Conservation (phyloP, 2,888 invertebrate genomes). For the Eulithis testata region DNA sequence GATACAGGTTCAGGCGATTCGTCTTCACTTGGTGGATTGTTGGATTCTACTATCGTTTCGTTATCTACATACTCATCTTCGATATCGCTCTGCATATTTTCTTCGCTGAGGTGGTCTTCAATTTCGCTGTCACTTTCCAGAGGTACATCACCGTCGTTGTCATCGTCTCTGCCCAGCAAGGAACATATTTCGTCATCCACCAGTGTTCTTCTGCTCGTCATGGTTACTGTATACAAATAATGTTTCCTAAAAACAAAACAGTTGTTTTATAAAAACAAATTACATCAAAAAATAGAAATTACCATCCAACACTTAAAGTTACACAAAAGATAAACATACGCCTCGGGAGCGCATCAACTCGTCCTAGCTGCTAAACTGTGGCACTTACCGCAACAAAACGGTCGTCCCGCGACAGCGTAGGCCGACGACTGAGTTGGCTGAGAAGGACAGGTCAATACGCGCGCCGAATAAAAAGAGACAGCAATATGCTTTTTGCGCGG, state of each 20-base stretch:
- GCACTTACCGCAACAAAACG: background rate
- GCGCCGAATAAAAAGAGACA: background rate
- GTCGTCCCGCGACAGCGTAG: background rate
- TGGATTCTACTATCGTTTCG: no score
- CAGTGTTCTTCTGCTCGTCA: no score
- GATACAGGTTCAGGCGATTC: background rate
- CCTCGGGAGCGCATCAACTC: background rate
- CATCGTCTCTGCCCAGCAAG: background rate
- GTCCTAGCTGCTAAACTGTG: background rate
- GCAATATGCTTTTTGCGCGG: background rate
- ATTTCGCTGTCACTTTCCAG: background rate
- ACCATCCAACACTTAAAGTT: background rate
- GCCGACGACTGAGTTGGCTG: background rate
- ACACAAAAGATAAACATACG: constrained; percentile 2
- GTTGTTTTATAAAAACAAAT: background rate
- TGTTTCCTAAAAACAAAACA: no score
- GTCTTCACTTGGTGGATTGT: background rate
- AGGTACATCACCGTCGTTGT: no score
- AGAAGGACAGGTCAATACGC: background rate
- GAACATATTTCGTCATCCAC: background rate
- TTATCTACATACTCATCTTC: background rate
- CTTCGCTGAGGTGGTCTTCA: background rate
- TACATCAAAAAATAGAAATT: no score
- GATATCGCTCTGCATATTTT: background rate
- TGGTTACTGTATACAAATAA: no score